A percentile compares a stretch with the other conserved stretches of the same genome.
phyloP scores from a whole-genome alignment of 2,113 vertebrate genomes.

The Sula dactylatra region DNA sequence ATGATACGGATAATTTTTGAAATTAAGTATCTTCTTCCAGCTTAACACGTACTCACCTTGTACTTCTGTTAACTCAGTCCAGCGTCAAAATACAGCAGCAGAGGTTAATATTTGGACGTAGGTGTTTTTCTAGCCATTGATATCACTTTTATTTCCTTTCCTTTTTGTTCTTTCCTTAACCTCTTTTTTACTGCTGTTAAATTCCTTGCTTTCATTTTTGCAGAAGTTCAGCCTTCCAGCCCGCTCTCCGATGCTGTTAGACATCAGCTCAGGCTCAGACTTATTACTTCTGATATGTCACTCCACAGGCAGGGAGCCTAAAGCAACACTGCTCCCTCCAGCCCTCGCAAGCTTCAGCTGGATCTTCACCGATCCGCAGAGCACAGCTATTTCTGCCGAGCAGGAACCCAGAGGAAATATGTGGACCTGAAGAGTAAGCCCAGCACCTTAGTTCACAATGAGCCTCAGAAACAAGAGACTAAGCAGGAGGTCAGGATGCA shows the following conservation, averaged over 20 bases:
- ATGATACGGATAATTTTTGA: not conserved
- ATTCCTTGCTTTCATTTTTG: conserved; percentile 58
- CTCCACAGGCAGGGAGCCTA: conserved; percentile 53
- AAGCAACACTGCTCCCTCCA: conserved; percentile 62
- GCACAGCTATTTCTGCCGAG: conserved; percentile 1
- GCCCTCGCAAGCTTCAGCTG: conserved; percentile 32
- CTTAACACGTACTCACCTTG: fast-evolving
- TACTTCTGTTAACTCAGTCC: not conserved
- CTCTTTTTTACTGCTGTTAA: conserved; percentile 57
- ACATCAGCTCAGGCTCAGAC: conserved; percentile 52
- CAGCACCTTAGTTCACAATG: not conserved
- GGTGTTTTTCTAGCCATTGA: conserved; percentile 31
- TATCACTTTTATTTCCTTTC: conserved; percentile 49
- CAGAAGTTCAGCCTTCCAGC: conserved; percentile 51
- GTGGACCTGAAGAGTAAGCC: not conserved
- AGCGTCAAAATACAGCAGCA: not conserved
- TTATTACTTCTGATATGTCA: conserved; percentile 65
- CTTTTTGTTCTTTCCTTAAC: conserved; percentile 44
- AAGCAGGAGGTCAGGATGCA: not conserved
- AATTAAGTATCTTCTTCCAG: not conserved
- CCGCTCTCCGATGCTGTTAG: not conserved
- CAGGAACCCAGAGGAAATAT: not conserved
- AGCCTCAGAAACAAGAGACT: not conserved
- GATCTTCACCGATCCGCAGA: not conserved
- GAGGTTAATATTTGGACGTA: not conserved